phyloP scores from a whole-genome alignment of 1,140 invertebrate species.

The Papilio polytes region DNA sequence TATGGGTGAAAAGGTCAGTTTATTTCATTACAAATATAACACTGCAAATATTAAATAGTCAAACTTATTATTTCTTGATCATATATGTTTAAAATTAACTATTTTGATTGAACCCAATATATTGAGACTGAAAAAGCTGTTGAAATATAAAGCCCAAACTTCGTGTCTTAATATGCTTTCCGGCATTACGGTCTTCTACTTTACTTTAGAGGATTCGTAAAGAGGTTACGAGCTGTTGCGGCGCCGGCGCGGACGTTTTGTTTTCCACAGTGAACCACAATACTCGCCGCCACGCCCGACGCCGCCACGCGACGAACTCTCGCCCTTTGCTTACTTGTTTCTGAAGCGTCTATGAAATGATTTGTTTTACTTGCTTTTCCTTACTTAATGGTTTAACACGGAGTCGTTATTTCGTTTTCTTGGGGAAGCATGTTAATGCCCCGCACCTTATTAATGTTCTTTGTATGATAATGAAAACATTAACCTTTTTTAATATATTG shows the following conservation, averaged over 20 bases:
- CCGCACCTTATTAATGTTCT: not conserved
- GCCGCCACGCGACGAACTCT: no score
- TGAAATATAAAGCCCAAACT: not conserved
- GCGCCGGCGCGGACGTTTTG: no score
- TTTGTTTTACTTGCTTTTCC: not conserved
- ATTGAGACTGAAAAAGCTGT: no score
- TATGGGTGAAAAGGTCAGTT: no score
- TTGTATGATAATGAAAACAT: not conserved
- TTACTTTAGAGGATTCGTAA: not conserved
- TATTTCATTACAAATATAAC: no score
- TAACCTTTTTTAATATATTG: not conserved
- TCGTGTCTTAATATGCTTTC: not conserved
- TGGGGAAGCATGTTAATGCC: not conserved
- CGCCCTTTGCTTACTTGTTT: not conserved
- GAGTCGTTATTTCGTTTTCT: not conserved
- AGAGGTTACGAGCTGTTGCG: not conserved
- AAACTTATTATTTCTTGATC: no score
- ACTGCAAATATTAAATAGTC: no score
- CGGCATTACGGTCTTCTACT: not conserved
- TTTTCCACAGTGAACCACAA: no score
- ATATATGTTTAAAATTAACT: no score
- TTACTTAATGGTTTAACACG: not conserved
- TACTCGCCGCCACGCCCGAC: no score
- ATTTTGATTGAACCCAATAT: no score
- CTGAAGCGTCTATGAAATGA: not conserved